Conservation (phyloP, 2,797 vertebrate species). For the Thaleichthys pacificus region DNA sequence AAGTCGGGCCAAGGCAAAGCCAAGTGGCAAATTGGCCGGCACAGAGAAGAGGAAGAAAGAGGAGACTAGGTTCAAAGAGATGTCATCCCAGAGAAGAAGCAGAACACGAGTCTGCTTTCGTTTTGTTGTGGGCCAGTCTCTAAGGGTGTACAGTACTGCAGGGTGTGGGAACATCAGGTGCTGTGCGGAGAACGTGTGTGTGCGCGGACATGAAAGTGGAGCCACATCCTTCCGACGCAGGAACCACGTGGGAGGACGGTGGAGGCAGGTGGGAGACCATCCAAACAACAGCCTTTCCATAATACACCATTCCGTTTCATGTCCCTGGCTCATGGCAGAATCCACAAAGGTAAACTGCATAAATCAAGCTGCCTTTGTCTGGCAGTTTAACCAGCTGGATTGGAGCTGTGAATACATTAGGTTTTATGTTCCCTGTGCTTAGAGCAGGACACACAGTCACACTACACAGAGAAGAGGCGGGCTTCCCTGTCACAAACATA, state of each 20-base stretch:
- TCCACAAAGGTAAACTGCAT: slow-evolving; percentile 25
- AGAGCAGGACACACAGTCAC: slow-evolving; percentile 21
- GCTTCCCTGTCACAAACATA: slow-evolving; percentile 1
- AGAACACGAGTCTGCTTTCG: slow-evolving; percentile 20
- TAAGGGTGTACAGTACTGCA: neutral
- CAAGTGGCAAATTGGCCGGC: slow-evolving; percentile 26
- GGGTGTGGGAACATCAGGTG: slow-evolving; percentile 11
- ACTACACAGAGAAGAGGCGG: slow-evolving; percentile 17
- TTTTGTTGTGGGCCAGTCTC: slow-evolving; percentile 22
- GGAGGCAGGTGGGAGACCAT: slow-evolving; percentile 12
- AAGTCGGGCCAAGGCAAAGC: slow-evolving; percentile 12
- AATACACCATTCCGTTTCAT: slow-evolving; percentile 36
- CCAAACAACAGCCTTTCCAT: slow-evolving; percentile 13
- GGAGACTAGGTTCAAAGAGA: slow-evolving; percentile 22
- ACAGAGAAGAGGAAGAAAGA: slow-evolving; percentile 12
- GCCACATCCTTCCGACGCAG: neutral
- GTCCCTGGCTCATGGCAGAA: slow-evolving; percentile 13
- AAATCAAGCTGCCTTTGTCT: slow-evolving; percentile 34
- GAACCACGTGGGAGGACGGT: neutral
- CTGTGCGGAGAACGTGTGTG: slow-evolving; percentile 8
- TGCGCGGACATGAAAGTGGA: neutral
- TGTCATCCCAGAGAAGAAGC: slow-evolving; percentile 24
- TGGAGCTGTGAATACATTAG: slow-evolving; percentile 25
- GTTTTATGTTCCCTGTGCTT: slow-evolving; percentile 1
- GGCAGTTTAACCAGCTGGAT: slow-evolving; percentile 22